Conservation (phyloP, 2,888 invertebrate species). For the Stomorhina lunata region DNA sequence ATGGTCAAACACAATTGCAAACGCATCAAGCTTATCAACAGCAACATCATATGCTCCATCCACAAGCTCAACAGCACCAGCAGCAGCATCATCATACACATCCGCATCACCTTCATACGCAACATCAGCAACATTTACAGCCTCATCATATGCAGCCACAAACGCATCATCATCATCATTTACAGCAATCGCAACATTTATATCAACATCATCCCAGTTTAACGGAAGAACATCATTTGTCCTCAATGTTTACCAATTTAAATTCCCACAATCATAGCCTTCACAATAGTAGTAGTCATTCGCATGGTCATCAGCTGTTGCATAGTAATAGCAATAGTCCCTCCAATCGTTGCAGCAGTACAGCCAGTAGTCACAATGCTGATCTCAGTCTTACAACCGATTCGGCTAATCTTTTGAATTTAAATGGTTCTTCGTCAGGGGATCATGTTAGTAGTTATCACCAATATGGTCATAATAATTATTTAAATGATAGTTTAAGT, state of each 20-base stretch:
- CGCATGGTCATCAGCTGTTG: conserved; percentile 68
- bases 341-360: conserved; percentile 71
- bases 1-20: conserved; percentile 72
- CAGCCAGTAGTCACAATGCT: conserved; percentile 73
- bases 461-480: conserved; percentile 62
- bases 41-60: conserved; percentile 69
- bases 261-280: conserved; percentile 37
- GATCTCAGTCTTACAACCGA: conserved; percentile 70
- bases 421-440: conserved; percentile 59
- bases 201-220: conserved; percentile 79
- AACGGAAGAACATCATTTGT: conserved; percentile 59
- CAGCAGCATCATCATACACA: conserved; percentile 65
- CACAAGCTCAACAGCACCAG: conserved; percentile 70
- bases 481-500: conserved; percentile 67
- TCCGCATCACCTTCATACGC: conserved; percentile 56
- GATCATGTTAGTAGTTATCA: conserved; percentile 60
- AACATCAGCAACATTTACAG: conserved; percentile 69
- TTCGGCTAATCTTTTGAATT: conserved; percentile 56
- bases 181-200: conserved; percentile 72
- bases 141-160: conserved; percentile 68
- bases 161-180: conserved; percentile 66
- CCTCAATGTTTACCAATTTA: conserved; percentile 58
- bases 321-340: conserved; percentile 77
- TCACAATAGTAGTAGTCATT: conserved; percentile 35
- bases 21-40: conserved; percentile 72